Evolutionary conservation across 1,140 invertebrate genomes (phyloP), one percentile per base, ranked within the genome.

Genomic region (Lepidurus packardi): DNA sequence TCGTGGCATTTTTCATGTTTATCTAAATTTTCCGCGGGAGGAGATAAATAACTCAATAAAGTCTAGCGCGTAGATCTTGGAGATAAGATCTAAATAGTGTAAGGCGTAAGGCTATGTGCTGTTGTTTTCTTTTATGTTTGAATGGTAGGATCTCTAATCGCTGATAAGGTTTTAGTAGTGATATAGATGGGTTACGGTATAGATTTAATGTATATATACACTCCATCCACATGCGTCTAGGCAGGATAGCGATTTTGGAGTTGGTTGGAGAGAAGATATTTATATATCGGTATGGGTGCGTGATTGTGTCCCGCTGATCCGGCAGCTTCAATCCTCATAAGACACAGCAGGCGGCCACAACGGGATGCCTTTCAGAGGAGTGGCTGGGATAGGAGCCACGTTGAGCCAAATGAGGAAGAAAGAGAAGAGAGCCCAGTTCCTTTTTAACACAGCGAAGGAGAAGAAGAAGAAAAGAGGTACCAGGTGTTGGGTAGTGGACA

Each of bases 321-420:
- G 53, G 53, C 53, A 65, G 53, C 53, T 65, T 65, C 53, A 65
- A 65, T 65, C 53, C 53, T 65, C 53, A 65, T 65, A 65, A 65
- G 53, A 65, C 53, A 65, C 53, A 65, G 53, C 53, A 65, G 53
- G 53, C 21, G 53, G 21, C 53, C 53, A 9, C 53, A 65, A 65
- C 53, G 53, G 53, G 53, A 65, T 65, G 53, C 53, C 53, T 65
- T 65, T 65, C 53, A 65, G 53, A 65, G 53, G 53, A 65, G 53
- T 65, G 53, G 53, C 53, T 65, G 53, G 53, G 53, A 65, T 65
- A 65, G 21, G 9, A 65, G 53, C 53, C 13, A 65, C 53, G 21
- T 65, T 65, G 53, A 8, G 53, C 4, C 4, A 65, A 65, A 65
- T n/a, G 21, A 16, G 13, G 4, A 21, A 65, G 13, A 65, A 65